Evolutionary conservation across 2,113 vertebrate genomes (phyloP), one percentile per base, ranked within the genome.

Genomic region (Propithecus coquereli): DNA sequence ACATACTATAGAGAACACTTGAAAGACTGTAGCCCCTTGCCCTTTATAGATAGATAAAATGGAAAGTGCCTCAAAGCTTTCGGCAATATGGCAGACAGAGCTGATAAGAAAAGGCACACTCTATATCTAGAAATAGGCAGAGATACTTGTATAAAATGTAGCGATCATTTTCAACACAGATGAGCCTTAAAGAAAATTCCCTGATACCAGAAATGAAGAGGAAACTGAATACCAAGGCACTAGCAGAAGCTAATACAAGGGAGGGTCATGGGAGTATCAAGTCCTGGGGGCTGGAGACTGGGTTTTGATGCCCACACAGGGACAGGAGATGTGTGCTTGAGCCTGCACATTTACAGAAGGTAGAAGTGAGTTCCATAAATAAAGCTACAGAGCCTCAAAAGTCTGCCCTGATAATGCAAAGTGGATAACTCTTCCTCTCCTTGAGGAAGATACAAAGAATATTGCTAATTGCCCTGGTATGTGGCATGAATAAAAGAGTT

Each of bases 1-100:
- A 93, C 73, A 57, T 27, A 90, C 66, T 91, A 71, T 71, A 86
- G 81, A 93, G 77, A 83, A 87, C 23, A 91, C 73, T 89, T 95
- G 59, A 91, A 83, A 94, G 47, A 43, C 61, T 91, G 3, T 16
- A 87, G 79, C n/a, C 50, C 1, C 54, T 93, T 96, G 94, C 37
- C 45, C 90, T 97, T 94, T 95, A 50, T 8, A 93, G 68, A 94
- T 76, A 63, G 91, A 97, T 95, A 94, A 94, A 95, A 63, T 90
- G n/a, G 84, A 93, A 97, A 95, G 37, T 27, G 34, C 63, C 37
- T 94, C 54, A 76, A 86, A 94, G 76, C 61, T 93, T 94, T 57
- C 32, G 80, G 73, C 91, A 97, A 94, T 84, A 71, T 59, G 47
- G 43, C 61, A 91, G 32, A 73, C 43, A 87, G 61, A 92, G 34